A percentile compares a stretch with the other conserved stretches of the same genome.
These are phyloP conservation scores for Myathropa florea DNA, from an alignment of 2,888 invertebrate genomes.

Conservation along the genomic window DNA sequence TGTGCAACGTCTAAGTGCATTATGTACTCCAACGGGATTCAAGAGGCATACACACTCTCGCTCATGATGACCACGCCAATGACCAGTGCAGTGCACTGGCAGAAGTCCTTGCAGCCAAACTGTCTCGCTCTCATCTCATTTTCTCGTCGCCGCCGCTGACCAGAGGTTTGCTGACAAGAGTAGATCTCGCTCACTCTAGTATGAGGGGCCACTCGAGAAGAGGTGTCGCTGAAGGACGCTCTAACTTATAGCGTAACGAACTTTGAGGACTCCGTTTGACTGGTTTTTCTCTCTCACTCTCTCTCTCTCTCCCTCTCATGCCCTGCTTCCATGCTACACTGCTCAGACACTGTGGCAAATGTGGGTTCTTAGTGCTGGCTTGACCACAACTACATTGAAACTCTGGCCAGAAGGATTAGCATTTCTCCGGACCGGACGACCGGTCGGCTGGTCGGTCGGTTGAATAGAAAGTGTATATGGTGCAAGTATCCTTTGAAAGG, in stretches of 20 bases:
- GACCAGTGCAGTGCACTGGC: slow-evolving; percentile 19
- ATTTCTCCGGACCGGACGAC: slow-evolving; percentile 8
- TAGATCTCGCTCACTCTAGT: slow-evolving; percentile 51
- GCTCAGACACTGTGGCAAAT: neutral
- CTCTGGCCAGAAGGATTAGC: slow-evolving; percentile 59
- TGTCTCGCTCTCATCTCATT: slow-evolving; percentile 58
- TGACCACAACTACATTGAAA: slow-evolving; percentile 58
- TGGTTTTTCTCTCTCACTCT: neutral
- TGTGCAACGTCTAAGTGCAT: slow-evolving; percentile 66
- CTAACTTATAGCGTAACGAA: slow-evolving; percentile 72
- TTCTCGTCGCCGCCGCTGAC: neutral
- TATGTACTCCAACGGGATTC: slow-evolving; percentile 68
- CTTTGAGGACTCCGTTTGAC: slow-evolving; percentile 65
- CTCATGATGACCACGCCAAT: slow-evolving; percentile 54
- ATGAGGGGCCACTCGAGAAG: slow-evolving; percentile 66
- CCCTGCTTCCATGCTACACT: neutral
- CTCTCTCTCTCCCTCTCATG: slow-evolving; percentile 18
- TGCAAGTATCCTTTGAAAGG: slow-evolving; percentile 54
- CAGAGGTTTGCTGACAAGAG: neutral
- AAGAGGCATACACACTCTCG: slow-evolving; percentile 65
- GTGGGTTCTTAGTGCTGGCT: slow-evolving; percentile 56
- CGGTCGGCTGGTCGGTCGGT: slow-evolving; percentile 9
- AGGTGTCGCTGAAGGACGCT: slow-evolving; percentile 72
- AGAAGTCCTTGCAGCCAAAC: slow-evolving; percentile 46
- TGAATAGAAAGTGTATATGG: slow-evolving; percentile 58